phyloP scores from a whole-genome alignment of 2,888 invertebrate species.

The Anarsia innoxiella region DNA sequence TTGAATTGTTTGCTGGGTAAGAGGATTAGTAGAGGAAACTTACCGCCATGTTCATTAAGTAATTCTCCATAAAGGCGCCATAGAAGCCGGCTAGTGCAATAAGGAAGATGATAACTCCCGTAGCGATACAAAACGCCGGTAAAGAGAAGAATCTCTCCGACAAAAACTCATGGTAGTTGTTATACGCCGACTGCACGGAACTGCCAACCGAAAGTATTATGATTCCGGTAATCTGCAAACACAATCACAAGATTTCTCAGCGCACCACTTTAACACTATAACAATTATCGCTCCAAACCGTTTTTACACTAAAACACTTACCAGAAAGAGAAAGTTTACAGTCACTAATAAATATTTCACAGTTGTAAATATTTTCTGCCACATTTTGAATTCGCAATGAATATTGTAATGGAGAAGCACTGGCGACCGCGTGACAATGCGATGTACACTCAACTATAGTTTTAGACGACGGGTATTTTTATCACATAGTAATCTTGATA shows the following conservation, averaged over 20 bases:
- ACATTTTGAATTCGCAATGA: constrained; percentile 43
- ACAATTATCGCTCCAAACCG: not conserved
- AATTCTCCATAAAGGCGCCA: constrained; percentile 89
- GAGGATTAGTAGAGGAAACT: too few species aligned
- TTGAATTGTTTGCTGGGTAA: too few species aligned
- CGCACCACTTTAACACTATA: constrained; percentile 6
- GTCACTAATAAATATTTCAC: constrained; percentile 59
- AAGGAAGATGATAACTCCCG: constrained; percentile 82
- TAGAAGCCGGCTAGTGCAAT: constrained; percentile 92
- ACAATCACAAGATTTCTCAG: too few species aligned
- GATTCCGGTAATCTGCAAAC: constrained; percentile 88
- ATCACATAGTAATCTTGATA: constrained; percentile 67
- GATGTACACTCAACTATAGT: constrained; percentile 25
- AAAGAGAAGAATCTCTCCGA: constrained; percentile 81
- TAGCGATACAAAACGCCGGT: constrained; percentile 81
- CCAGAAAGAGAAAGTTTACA: constrained; percentile 61
- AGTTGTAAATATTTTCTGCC: constrained; percentile 61
- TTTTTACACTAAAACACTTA: constrained; percentile 35
- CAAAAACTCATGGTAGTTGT: constrained; percentile 80
- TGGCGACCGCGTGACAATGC: constrained; percentile 37
- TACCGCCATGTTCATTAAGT: constrained; percentile 86
- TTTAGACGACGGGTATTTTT: constrained; percentile 58
- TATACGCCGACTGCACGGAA: constrained; percentile 79
- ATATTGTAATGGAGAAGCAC: constrained; percentile 14
- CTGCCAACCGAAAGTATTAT: constrained; percentile 84